phyloP scores from a whole-genome alignment of 2,797 vertebrate genomes.

The Eupleurogrammus muticus region DNA sequence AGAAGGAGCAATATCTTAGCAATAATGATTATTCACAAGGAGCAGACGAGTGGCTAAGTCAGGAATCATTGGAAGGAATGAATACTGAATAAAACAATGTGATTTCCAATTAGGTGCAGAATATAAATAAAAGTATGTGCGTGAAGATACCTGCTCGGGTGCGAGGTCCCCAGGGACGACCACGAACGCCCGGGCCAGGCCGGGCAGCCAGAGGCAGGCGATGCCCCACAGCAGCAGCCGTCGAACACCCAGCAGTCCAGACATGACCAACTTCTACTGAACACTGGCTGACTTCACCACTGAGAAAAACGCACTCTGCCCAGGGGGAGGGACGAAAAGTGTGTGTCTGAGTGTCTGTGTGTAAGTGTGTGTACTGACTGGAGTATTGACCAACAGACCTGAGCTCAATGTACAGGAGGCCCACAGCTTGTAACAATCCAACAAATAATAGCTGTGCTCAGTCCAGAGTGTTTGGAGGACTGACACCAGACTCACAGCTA shows the following conservation, averaged over 20 bases:
- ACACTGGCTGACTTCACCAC: slow-evolving; percentile 54
- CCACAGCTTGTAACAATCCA: background rate
- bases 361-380: background rate
- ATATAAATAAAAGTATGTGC: background rate
- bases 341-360: background rate
- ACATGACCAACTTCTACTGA: slow-evolving; percentile 75
- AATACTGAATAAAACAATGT: fast-evolving
- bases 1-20: background rate
- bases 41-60: background rate
- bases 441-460: background rate
- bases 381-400: slow-evolving; percentile 34
- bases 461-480: background rate
- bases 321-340: slow-evolving; percentile 52
- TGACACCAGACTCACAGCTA: background rate
- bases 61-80: fast-evolving
- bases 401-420: slow-evolving; percentile 12
- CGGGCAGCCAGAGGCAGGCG: slow-evolving; percentile 54
- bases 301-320: slow-evolving; percentile 31
- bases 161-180: slow-evolving; percentile 47
- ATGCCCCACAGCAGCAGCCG: slow-evolving; percentile 72
- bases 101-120: background rate
- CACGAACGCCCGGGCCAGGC: slow-evolving; percentile 51
- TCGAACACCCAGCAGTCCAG: slow-evolving; percentile 60
- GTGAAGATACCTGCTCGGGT: slow-evolving; percentile 55
- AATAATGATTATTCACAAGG: background rate